Base-by-base conservation (phyloP, 2,888 invertebrate species). In the Subacronicta megacephala region DNA sequence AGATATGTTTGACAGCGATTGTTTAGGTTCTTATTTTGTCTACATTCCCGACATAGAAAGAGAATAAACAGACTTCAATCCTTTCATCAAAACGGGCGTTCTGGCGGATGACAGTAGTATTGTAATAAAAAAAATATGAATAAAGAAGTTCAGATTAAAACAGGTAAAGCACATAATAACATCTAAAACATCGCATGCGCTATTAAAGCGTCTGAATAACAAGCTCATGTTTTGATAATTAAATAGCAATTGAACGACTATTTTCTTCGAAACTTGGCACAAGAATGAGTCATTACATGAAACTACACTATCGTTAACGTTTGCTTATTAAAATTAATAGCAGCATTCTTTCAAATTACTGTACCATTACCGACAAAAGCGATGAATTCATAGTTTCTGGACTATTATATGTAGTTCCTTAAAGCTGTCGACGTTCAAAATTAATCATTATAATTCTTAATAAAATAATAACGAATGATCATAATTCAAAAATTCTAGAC, bases 241-340 rank as follows among this genome's bases (percentile, higher is more conserved):
- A 38, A 42, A 44, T 47, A 23, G 10, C n/a, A 12, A 31, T 36
- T 41, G 10, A 55, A 36, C 15, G 44, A 12, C 16, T 46, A 42
- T n/a, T 47, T 47, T 62, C 62, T 49, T 16, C 20, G 59, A 58
- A 62, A 44, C 59, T 66, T 62, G 33, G 47, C 49, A 58, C 33
- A 31, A 33, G 38, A 47, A 38, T 29, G 36, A 46, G 36, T 44
- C 26, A 55, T 54, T 50, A 55, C 10, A 17, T 1, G 6, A 45
- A n/a, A 10, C 17, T 13, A 16, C 7, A 40, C 33, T 64, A 64
- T 38, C 26, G 57, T 64, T 23, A 42, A 66, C 33, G 23, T 35
- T 17, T 36, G 18, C 18, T 40, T 49, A 59, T 50, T 66, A 44
- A 43, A 58, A 44, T 44, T 29, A 41, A 61, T 61, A 31, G 4